phyloP scores from a whole-genome alignment of 2,113 vertebrate genomes.

The Illadopsis cleaveri region DNA sequence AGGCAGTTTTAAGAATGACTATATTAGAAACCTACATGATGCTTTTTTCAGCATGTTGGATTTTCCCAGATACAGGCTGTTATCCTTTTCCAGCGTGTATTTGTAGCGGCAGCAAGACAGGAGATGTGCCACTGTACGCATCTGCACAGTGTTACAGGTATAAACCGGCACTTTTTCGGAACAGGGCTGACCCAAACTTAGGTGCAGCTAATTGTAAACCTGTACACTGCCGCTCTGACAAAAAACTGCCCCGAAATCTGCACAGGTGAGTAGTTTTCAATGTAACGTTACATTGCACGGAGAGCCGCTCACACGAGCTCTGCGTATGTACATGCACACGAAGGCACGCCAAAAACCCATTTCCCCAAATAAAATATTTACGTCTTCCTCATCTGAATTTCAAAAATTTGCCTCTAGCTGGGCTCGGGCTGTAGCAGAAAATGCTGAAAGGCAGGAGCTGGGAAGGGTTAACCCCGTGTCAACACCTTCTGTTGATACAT shows the following conservation, averaged over 20 bases:
- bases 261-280: fast-evolving
- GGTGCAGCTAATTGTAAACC: fast-evolving
- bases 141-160: not conserved
- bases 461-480: slow-evolving; percentile 49
- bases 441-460: not conserved
- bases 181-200: not conserved
- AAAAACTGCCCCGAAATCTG: fast-evolving
- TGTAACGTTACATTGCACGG: fast-evolving
- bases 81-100: not conserved
- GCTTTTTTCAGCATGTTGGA: fast-evolving
- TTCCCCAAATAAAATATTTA: not conserved
- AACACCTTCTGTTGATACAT: not conserved
- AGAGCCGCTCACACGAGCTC: not conserved
- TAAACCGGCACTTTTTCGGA: fast-evolving
- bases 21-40: not conserved
- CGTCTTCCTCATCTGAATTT: not conserved
- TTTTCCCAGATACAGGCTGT: not conserved
- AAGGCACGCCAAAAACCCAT: not conserved
- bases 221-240: fast-evolving
- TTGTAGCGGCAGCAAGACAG: not conserved
- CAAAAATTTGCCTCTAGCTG: not conserved
- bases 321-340: fast-evolving
- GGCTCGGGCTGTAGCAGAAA: not conserved
- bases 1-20: not conserved
- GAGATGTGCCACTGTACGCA: not conserved